Conservation (phyloP, 2,113 vertebrate genomes). For the Todiramphus saurophagus region DNA sequence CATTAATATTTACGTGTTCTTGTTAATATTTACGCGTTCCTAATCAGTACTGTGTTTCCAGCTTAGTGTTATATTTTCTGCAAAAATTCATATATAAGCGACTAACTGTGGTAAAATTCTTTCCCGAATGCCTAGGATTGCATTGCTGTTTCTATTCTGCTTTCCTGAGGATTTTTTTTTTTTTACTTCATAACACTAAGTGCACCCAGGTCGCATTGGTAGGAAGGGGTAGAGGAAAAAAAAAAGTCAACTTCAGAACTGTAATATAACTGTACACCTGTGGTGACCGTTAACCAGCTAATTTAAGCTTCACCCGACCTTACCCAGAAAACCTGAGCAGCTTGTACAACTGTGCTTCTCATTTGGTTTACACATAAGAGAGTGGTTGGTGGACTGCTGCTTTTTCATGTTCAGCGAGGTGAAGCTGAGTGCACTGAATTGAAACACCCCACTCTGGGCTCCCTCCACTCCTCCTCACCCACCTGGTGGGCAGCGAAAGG, state of each 20-base stretch:
- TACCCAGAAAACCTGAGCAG: neutral
- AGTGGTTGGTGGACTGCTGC: neutral
- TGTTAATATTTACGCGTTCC: neutral
- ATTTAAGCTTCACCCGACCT: neutral
- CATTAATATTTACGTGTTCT: neutral
- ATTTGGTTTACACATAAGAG: neutral
- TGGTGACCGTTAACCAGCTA: neutral
- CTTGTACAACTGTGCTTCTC: neutral
- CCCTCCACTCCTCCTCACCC: neutral
- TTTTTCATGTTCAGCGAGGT: neutral
- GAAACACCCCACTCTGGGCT: neutral
- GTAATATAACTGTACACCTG: neutral
- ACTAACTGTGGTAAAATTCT: neutral
- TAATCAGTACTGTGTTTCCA: fast-evolving
- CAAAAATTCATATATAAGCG: fast-evolving
- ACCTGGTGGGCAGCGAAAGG: neutral
- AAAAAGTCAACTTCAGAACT: fast-evolving
- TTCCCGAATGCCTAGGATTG: neutral
- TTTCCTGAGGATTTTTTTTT: neutral
- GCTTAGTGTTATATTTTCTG: fast-evolving
- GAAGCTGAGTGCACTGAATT: neutral
- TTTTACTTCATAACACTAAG: neutral
- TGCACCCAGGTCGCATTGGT: fast-evolving
- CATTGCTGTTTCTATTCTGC: neutral
- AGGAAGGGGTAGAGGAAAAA: no score